phyloP scores from a whole-genome alignment of 2,888 invertebrate species.

The Lasioglossum pauxillum region DNA sequence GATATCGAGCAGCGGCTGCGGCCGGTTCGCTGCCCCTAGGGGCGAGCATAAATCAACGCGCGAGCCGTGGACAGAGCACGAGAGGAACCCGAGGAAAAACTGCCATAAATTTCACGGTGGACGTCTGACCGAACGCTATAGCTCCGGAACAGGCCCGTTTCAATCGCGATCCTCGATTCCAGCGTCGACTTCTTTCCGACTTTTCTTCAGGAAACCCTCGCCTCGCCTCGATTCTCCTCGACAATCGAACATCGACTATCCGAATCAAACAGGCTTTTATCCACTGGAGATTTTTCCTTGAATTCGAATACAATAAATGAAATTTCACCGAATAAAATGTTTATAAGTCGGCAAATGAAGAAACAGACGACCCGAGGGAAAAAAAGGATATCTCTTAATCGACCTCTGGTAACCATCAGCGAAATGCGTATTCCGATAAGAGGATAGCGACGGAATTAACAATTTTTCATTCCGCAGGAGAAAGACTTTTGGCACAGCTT shows the following conservation, averaged over 20 bases:
- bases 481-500: conserved; percentile 38
- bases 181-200: not conserved
- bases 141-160: not conserved
- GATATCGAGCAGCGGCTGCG: conserved; percentile 10
- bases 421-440: conserved; percentile 10
- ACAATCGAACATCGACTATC: not conserved
- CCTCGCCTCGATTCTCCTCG: not conserved
- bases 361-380: not conserved
- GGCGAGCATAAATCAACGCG: conserved; percentile 32
- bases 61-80: conserved; percentile 25
- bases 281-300: not conserved
- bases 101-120: conserved; percentile 33
- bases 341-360: not conserved
- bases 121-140: not conserved
- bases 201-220: not conserved
- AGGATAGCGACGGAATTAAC: conserved; percentile 34
- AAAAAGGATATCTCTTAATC: not conserved
- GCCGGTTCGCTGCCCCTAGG: not conserved
- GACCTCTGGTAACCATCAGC: no score
- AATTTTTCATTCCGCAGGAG: conserved; percentile 27
- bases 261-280: not conserved
- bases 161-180: not conserved
- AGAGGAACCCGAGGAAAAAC: conserved; percentile 31
- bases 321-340: not conserved
- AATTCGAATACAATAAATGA: not conserved